Evolutionary conservation across 2,797 vertebrate genomes (phyloP).

Genomic region (Nannoperca australis): DNA sequence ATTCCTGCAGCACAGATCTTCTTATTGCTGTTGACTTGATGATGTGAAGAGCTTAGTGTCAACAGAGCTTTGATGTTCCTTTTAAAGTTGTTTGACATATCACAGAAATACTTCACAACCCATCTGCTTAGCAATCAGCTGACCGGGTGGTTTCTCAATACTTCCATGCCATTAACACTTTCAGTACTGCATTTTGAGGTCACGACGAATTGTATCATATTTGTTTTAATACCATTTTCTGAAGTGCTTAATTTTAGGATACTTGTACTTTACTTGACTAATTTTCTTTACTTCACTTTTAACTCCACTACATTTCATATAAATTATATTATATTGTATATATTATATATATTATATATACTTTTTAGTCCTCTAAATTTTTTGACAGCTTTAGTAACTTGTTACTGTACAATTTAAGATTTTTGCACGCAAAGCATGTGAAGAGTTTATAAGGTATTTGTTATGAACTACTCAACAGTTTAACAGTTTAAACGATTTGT

Average conservation of each 20-base stretch:
- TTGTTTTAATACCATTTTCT: neutral
- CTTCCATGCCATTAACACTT: slow-evolving; percentile 47
- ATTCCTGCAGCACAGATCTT: slow-evolving; percentile 48
- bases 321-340: no score
- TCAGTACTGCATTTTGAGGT: slow-evolving; percentile 74
- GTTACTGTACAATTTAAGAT: neutral
- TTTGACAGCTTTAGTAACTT: neutral
- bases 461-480: neutral
- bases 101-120: neutral
- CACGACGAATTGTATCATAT: neutral
- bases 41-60: slow-evolving; percentile 33
- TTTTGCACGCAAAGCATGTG: neutral
- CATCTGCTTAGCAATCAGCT: slow-evolving; percentile 50
- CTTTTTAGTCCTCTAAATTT: neutral
- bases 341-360: no score
- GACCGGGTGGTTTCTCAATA: slow-evolving; percentile 70
- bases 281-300: no score
- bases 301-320: no score
- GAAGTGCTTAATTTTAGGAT: neutral
- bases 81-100: slow-evolving; percentile 11
- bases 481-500: neutral
- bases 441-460: neutral
- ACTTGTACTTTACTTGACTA: neutral
- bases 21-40: slow-evolving; percentile 25
- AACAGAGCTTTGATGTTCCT: slow-evolving; percentile 14